Base-by-base conservation (phyloP, 2,888 invertebrate genomes). In the Eupithecia vulgata region DNA sequence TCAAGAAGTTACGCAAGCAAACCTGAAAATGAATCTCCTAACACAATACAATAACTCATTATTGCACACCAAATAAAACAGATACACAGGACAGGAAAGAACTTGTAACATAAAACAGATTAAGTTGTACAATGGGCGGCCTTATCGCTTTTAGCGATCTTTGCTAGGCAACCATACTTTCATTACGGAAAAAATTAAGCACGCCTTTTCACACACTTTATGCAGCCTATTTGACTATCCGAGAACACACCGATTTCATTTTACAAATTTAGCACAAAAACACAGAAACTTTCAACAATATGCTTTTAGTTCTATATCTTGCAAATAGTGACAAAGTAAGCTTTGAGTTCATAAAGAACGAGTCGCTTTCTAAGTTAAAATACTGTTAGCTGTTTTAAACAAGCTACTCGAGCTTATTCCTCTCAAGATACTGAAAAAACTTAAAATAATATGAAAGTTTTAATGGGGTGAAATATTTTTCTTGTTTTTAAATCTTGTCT, bases 401-500 rank as follows among this genome's bases (percentile, higher is more conserved):
- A 84, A 84, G 84, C 83, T 80, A 72, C 75, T 76, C 76, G 77
- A 80, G 83, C 81, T 88, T 84, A 87, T 84, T 82, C 81, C 34
- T 59, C 86, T 84, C 87, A 87, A 77, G 87, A 87, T 86, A 84
- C 85, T 80, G 78, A 76, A 81, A 83, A 85, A 80, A 75, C 79
- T 57, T 57, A 25, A 25, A 25, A 78, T 74, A 76, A 78, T 74
- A 75, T 79, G 76, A 79, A 87, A 87, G 81, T 85, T 87, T 85
- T 85, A 87, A 86, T 85, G 87, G 86, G 79, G 81, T 21, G 80
- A 85, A 85, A 84, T 82, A 81, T 83, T 85, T 82, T 82, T 81
- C 80, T 81, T 81, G 81, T 80, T 80, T 79, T 34, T 25, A 10
- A 7, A 57, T 57, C 25, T 25, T 5, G 25, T 57, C 13, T 15